phyloP scores from a whole-genome alignment of 2,113 vertebrate species.

The Saccopteryx leptura region DNA sequence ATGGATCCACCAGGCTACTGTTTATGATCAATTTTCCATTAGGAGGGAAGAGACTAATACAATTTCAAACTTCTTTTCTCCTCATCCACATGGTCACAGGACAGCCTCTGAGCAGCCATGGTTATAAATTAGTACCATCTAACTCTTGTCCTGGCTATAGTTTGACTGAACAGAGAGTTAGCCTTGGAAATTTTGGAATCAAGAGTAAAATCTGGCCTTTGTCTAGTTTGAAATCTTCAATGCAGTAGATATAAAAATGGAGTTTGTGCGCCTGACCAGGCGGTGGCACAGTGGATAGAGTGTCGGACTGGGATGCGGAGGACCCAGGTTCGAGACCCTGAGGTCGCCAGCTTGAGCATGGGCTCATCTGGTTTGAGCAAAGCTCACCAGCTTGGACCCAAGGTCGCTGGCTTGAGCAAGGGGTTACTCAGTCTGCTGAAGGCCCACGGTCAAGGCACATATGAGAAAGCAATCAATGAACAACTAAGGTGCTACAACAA shows the following conservation, averaged over 20 bases:
- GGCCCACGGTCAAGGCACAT: too few relatives aligned
- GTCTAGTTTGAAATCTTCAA: constrained; percentile 5
- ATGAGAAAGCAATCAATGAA: too few relatives aligned
- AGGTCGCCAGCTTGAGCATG: too few relatives aligned
- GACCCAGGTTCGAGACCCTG: too few relatives aligned
- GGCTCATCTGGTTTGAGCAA: too few relatives aligned
- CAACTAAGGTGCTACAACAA: too few relatives aligned
- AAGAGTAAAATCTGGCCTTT: constrained; percentile 14
- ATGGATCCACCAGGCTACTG: neutral
- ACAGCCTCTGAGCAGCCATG: neutral
- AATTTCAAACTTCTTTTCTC: neutral
- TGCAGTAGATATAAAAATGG: neutral
- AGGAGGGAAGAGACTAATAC: neutral
- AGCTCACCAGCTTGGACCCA: too few relatives aligned
- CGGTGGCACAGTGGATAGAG: too few relatives aligned
- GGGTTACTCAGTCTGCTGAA: too few relatives aligned
- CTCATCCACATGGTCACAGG: neutral
- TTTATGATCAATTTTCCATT: constrained; percentile 19
- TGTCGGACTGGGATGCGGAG: too few relatives aligned
- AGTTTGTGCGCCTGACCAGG: neutral
- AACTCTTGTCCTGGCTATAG: neutral
- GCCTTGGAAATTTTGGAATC: constrained; percentile 3
- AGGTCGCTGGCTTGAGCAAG: too few relatives aligned
- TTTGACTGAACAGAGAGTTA: neutral
- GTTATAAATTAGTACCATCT: neutral